Percentiles rank a stretch among this genome's conserved stretches.
Conservation (phyloP, 2,113 vertebrate species). For the Galemys pyrenaicus region DNA sequence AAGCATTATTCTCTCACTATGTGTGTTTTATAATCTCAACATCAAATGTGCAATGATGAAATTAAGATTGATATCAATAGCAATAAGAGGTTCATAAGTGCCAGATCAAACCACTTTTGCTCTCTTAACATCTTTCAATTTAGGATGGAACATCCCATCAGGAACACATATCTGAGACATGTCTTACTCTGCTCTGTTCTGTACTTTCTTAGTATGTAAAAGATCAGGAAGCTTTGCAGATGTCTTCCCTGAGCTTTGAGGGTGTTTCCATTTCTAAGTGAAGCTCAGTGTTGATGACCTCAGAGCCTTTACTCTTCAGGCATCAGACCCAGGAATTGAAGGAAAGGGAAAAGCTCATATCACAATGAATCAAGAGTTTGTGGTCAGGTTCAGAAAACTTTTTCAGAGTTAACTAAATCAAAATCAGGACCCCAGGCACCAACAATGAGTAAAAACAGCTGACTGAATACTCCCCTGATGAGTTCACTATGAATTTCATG, state of each 20-base stretch:
- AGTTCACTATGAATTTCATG: neutral
- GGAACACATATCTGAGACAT: neutral
- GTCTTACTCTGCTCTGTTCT: neutral
- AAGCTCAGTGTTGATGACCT: neutral
- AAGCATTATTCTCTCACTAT: neutral
- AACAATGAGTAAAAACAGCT: neutral
- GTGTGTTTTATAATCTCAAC: neutral
- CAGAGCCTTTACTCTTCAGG: neutral
- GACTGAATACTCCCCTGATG: neutral
- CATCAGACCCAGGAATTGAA: neutral
- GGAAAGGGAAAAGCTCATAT: neutral
- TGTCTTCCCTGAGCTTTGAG: neutral
- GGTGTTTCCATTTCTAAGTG: neutral
- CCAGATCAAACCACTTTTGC: neutral
- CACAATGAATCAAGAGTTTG: neutral
- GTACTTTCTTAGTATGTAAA: neutral
- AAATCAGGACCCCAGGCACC: neutral
- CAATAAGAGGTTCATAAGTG: neutral
- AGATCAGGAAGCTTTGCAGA: neutral
- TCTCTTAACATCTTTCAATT: neutral
- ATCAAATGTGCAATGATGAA: neutral
- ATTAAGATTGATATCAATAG: slow-evolving; percentile 13
- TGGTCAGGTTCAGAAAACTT: neutral
- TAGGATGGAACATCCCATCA: neutral
- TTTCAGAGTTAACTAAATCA: slow-evolving; percentile 17